Base-by-base conservation (phyloP, 2,113 vertebrate species). In the Tenebrosternarchus preto region DNA sequence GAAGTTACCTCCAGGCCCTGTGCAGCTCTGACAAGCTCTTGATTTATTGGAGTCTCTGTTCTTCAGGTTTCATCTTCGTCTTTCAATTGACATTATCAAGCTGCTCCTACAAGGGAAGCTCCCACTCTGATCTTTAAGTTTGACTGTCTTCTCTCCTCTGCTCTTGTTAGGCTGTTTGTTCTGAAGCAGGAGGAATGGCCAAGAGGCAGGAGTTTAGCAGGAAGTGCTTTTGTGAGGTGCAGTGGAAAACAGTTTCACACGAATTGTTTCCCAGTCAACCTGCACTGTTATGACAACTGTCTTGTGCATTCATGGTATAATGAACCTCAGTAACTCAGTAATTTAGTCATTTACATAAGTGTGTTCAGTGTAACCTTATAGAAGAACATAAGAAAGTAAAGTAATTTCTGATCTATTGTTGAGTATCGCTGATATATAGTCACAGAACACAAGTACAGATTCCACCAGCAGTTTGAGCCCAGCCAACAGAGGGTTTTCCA, bases 21-120 rank as follows among this genome's bases (percentile, higher is more conserved):
- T 76, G 36, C 63, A 74, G 76, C 70, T 82, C 61, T 80, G 83
- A 74, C 76, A 76, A 57, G 57, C 63, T 80, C 70, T 60, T 84
- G 77, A 85, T 86, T 80, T 85, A 85, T 83, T 82, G 80, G 78
- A 68, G 31, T 73, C 46, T 83, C 76, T 75, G 63, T 80, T 79
- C 76, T 60, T 82, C 46, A 31, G 56, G 64, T 83, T 85, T 84
- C 83, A 82, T 84, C 78, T 33, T 73, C 19, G 67, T 60, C 75
- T 69, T 84, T 80, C 81, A 70, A 68, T 83, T 78, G 73, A 78
- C 83, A 83, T 80, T 67, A 80, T 79, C 76, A 80, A 80, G 78
- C 36, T 3, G 66, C 59, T 78, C 80, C 59, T 82, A 43, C 73
- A 20, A 73, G 39, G 43, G 46, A 81, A 69, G 20, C 29, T 56